Evolutionary conservation across 2,113 vertebrate genomes (phyloP).

Genomic region (Cinclus cinclus): DNA sequence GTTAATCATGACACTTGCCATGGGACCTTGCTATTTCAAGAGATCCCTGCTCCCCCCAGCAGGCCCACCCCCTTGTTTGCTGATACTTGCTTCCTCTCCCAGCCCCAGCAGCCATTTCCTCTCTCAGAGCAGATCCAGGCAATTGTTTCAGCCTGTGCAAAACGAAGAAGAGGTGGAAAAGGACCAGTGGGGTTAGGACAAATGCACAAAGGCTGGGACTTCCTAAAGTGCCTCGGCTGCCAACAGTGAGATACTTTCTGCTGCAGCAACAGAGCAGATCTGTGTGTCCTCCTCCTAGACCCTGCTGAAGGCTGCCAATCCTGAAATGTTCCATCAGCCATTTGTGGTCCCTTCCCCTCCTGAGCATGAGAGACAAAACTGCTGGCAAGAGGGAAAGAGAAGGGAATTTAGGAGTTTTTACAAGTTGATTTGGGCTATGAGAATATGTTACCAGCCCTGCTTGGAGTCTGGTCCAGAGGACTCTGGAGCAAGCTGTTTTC

Average conservation of each 20-base stretch:
- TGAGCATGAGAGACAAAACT: not conserved
- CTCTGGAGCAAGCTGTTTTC: not conserved
- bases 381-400: not conserved
- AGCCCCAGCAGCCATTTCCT: not conserved
- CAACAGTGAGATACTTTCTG: not conserved
- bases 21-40: not conserved
- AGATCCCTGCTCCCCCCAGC: not conserved
- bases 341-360: not conserved
- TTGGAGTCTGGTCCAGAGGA: not conserved
- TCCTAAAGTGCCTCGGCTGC: fast-evolving
- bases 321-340: not conserved
- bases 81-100: not conserved
- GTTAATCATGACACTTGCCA: not conserved
- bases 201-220: not conserved
- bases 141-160: not conserved
- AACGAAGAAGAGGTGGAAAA: not conserved
- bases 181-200: not conserved
- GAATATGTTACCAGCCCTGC: not conserved
- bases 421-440: not conserved
- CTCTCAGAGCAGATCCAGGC: not conserved
- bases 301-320: not conserved
- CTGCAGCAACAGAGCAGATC: not conserved
- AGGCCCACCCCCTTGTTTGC: not conserved
- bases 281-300: not conserved
- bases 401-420: not conserved